phyloP scores from a whole-genome alignment of 2,113 vertebrate species.

The Neofelis nebulosa region DNA sequence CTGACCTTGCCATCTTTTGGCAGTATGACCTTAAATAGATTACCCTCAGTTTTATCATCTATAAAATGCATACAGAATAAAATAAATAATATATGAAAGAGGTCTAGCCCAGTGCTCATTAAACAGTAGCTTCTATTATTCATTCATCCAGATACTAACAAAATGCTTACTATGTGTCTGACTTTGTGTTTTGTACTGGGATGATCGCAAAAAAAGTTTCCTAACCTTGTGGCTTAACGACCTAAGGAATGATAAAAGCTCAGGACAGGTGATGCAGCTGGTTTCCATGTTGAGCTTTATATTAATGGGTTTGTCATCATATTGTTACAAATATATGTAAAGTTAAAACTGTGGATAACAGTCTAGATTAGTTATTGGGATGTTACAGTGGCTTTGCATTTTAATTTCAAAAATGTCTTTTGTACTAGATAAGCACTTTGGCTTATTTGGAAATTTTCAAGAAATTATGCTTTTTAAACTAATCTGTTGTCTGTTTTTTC shows the following conservation, averaged over 20 bases:
- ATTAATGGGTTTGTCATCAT: conserved; percentile 39
- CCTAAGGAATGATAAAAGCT: neutral
- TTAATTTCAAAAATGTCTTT: conserved; percentile 27
- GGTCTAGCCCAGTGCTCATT: neutral
- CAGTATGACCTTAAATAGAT: neutral
- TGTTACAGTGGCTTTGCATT: conserved; percentile 51
- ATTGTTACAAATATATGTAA: conserved; percentile 14
- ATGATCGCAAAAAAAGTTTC: neutral
- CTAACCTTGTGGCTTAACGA: neutral
- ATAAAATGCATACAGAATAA: neutral
- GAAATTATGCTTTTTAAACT: conserved; percentile 32
- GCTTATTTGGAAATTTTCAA: conserved; percentile 12
- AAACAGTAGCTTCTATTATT: neutral
- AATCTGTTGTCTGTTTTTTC: conserved; percentile 25
- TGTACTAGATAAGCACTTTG: conserved; percentile 26
- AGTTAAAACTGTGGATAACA: conserved; percentile 56
- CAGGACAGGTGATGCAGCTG: neutral
- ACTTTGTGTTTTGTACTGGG: neutral
- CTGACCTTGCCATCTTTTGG: neutral
- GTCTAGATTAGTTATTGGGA: neutral
- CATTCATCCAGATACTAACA: neutral
- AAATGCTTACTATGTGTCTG: neutral
- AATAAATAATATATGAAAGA: neutral
- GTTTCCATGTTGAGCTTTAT: neutral
- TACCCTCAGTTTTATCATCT: neutral